Evolutionary conservation across 2,888 invertebrate species (phyloP), one percentile per base, ranked within the genome.

Genomic region (Brachycybe producta): DNA sequence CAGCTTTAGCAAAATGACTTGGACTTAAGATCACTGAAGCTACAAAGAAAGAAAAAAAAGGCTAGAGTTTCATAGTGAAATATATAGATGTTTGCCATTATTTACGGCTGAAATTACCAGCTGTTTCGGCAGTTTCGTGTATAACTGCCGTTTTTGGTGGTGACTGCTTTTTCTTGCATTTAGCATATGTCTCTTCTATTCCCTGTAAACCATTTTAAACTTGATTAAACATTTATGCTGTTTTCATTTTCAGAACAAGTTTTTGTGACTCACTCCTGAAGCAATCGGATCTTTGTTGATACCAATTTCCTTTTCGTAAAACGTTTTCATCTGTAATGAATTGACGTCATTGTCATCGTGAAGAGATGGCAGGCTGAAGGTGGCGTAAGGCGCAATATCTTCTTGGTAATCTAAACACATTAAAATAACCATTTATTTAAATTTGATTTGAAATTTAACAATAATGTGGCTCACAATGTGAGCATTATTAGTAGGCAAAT

Each of bases 361-460:
- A 2, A 47, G 27, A 26, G 36, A 38, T 38, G 53, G 53, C 45
- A 53, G 46, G 55, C 63, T 65, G 60, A 66, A 67, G 52, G 66
- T 67, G 26, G 66, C 67, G 56, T 67, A 67, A 5, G 67, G 66
- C 55, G 64, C 65, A 42, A 66, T 64, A 54, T 66, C 65, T 56
- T 66, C 66, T 27, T 57, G 49, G 41, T 56, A 55, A 36, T 53
- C 57, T 62, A 26, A 13, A 41, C 26, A 24, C 3, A 24, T 19
- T 7, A 40, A n/a, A 5, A 45, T 45, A 19, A 5, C 15, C 4
- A 40, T n/a, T 23, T 19, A 4, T 17, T 40, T 3, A 35, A 35
- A 17, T 5, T 35, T n/a, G n/a, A n/a, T n/a, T n/a, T n/a, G n/a
- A n/a, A n/a, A n/a, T n/a, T n/a, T n/a, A n/a, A n/a, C n/a, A n/a